A percentile compares a stretch with the other conserved stretches of the same genome.
Conservation (phyloP, 2,113 vertebrate genomes). For the Anguilla rostrata region DNA sequence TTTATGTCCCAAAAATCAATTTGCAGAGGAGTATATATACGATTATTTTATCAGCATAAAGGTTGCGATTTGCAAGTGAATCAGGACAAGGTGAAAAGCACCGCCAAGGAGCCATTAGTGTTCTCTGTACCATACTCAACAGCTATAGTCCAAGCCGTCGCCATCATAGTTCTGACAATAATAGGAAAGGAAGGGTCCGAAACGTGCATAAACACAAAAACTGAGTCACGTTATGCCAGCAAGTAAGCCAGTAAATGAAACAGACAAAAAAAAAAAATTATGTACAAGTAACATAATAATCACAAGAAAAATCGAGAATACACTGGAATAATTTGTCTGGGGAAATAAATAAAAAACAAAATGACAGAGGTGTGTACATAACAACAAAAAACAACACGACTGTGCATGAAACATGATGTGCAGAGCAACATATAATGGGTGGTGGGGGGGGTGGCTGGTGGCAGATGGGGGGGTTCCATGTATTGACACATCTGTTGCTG, state of each 20-base stretch:
- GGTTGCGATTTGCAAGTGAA: background rate
- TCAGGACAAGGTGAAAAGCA: constrained; percentile 18
- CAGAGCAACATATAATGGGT: too few species aligned
- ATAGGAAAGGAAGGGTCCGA: constrained; percentile 39
- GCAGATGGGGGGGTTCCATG: background rate
- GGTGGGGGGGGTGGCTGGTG: too few species aligned
- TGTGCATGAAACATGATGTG: background rate
- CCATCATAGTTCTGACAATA: constrained; percentile 15
- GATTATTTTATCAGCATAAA: background rate
- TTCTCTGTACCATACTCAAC: constrained; percentile 44
- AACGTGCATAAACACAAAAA: constrained; percentile 53
- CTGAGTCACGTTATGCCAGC: constrained; percentile 48
- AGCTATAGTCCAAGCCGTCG: constrained; percentile 50
- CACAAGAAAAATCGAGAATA: background rate
- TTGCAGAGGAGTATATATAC: background rate
- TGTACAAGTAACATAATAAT: constrained; percentile 23
- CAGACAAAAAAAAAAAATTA: constrained; percentile 37
- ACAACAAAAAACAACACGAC: background rate
- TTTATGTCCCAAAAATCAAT: background rate
- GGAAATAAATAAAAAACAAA: constrained; percentile 16
- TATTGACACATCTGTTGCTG: background rate
- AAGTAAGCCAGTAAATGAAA: constrained; percentile 63
- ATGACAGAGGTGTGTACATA: constrained; percentile 10
- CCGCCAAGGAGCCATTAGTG: constrained; percentile 49
- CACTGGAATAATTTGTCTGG: constrained; percentile 45